Base-by-base conservation (phyloP, 2,888 invertebrate species). In the Meteorus cinctellus region DNA sequence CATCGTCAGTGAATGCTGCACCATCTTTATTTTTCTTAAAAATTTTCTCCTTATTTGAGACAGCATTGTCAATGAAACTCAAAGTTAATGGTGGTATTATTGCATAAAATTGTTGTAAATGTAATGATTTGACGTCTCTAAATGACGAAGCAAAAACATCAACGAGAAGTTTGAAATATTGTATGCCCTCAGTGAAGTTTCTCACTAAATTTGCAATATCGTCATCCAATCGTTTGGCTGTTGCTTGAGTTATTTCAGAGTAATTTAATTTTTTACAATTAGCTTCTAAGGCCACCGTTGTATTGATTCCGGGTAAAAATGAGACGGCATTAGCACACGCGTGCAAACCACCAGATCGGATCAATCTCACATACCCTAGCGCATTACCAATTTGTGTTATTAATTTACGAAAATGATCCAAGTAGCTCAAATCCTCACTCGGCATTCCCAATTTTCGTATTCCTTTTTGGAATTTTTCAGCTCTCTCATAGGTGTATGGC, bases 1-100 rank as follows among this genome's bases (percentile, higher is more conserved):
- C 99, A 90, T 99, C 99, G 90, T 99, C 99, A 14, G 98, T 98
- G 87, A 99, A 98, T 0, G 97, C 94, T 68, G 97, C 96, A 16
- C 96, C 96, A 16, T 92, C 91, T 90, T 95, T 96, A 87, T 96
- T 96, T 87, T 97, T 97, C 88, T 98, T 98, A 78, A 94, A 95
- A 90, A 99, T 93, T 89, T 96, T 96, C 85, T 98, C 98, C 88
- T 98, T 98, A 79, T 96, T 95, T 65, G 95, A 93, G 79, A 98
- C 93, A 83, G 97, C 95, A 88, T 98, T 95, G 86, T 99, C 98
- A 29, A 99, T 94, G 90, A 96, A 98, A 90, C 98, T 99, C 76
- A 99, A 92, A 0, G 97, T 98, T 83, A 98, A 89, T 0, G 99
- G 95, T 31, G 99, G 99, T 60, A 99, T 92, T 78, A 99, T 97